Evolutionary conservation across 2,113 vertebrate genomes (phyloP), one percentile per base, ranked within the genome.

Genomic region (Gallinago media): DNA sequence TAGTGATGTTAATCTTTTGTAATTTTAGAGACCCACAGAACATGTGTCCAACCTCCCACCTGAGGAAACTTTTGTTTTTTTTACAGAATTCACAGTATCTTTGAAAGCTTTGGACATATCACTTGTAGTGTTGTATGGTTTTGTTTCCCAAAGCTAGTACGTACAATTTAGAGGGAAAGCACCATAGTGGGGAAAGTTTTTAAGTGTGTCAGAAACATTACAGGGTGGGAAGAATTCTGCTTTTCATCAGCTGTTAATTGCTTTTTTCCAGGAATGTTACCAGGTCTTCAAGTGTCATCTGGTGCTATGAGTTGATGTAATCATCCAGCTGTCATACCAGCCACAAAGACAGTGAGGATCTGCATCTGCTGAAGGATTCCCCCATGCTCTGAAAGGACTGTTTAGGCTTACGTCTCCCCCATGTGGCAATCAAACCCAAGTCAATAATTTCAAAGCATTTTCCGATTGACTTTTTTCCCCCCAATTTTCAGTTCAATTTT

Each of bases 361-460:
- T 54, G 44, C 0, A 0, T 25, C 40, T 77, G 81, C 58, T 86
- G 65, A 77, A 78, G 54, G 62, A 58, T 56, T 86, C 32, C 62
- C 54, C 26, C 15, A 6, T 3, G 75, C 31, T 56, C 78, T 78
- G 34, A 67, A 3, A 67, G 19, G 42, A 42, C 85, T 70, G 19
- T 38, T 88, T 36, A 71, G 83, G 63, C 63, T 83, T 85, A 95
- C 50, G 58, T 84, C 89, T 96, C 94, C 85, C 85, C 55, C 92
- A 89, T 2, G 54, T 86, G 93, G 96, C 73, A 96, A 92, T 59
- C 46, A 81, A 91, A 89, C 17, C 71, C 20, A 62, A 88, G 56
- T 73, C 50, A 75, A 20, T 23, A 0, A 54, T 70, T 92, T 82
- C 71, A 80, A 62, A 81, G 55, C 44, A 59, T 36, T 47, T 59